phyloP scores from a whole-genome alignment of 2,113 vertebrate genomes.

The Pterocles burchelli region DNA sequence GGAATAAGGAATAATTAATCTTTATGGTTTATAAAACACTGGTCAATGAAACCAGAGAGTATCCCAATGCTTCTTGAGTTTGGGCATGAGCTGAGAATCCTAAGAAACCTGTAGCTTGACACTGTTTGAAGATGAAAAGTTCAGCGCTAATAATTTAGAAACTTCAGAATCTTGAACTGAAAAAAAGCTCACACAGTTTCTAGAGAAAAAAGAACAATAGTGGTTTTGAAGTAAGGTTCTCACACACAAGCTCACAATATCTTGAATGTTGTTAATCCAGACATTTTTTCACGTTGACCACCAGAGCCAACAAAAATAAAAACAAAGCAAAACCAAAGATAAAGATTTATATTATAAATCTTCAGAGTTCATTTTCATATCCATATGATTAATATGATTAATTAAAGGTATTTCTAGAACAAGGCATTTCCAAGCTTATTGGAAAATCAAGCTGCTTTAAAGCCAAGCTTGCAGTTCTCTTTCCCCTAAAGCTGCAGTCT shows the following conservation, averaged over 20 bases:
- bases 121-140: neutral
- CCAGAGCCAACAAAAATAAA: neutral
- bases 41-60: neutral
- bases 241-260: neutral
- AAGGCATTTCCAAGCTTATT: neutral
- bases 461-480: neutral
- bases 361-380: neutral
- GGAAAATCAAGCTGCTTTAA: neutral
- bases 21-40: neutral
- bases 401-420: neutral
- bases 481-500: neutral
- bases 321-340: neutral
- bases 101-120: neutral
- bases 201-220: neutral
- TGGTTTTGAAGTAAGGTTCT: neutral
- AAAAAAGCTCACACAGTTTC: neutral
- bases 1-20: neutral
- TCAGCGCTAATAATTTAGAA: neutral
- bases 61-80: neutral
- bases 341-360: neutral
- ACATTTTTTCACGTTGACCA: neutral
- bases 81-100: neutral
- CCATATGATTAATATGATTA: neutral
- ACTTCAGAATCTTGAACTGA: neutral
- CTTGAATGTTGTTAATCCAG: neutral